phyloP scores from a whole-genome alignment of 37 sponge, comb jelly and placozoan species.

The Chondrosia reniformis region DNA sequence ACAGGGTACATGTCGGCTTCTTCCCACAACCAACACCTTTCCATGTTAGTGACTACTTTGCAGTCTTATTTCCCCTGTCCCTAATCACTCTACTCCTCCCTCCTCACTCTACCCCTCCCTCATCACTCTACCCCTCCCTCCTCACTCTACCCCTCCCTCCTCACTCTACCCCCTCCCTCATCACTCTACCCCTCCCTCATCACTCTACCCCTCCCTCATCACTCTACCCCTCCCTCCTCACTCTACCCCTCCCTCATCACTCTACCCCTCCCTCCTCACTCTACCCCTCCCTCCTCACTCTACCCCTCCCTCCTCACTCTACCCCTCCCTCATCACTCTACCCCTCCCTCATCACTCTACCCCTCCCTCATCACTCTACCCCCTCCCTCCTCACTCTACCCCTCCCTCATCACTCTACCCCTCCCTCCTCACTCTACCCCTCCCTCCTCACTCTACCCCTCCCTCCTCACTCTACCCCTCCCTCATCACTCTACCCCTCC shows the following conservation, averaged over 20 bases:
- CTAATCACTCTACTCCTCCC: neutral
- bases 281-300: too few species aligned
- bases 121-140: neutral
- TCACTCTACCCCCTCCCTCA: neutral
- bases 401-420: neutral
- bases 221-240: neutral
- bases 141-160: neutral
- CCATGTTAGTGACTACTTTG: slow-evolving; percentile 10
- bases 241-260: neutral
- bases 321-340: neutral
- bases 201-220: neutral
- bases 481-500: neutral
- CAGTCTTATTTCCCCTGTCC: neutral
- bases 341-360: neutral
- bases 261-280: too few species aligned
- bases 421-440: neutral
- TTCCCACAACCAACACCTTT: too few species aligned
- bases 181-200: neutral
- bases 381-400: neutral
- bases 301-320: neutral
- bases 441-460: neutral
- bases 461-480: neutral
- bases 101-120: neutral
- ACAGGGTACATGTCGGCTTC: slow-evolving; percentile 2
- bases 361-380: too few species aligned